Evolutionary conservation across 2,888 invertebrate species (phyloP), one percentile per base, ranked within the genome.

Genomic region (Metopia argyrocephala): DNA sequence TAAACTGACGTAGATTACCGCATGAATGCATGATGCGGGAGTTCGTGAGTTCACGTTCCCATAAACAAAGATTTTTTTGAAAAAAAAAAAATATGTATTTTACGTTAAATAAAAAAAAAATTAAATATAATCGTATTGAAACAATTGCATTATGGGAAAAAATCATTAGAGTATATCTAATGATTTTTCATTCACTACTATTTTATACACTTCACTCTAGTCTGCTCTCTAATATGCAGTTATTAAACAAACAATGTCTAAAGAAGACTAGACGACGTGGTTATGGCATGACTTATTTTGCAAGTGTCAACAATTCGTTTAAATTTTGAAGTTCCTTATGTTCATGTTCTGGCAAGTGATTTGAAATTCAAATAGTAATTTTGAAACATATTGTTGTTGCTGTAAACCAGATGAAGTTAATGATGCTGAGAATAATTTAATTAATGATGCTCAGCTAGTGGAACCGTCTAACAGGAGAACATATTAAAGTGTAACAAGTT

Each of bases 11-110:
- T 76, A 45, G 62, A 65, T 76, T 76, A 71, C 62, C 71, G 79
- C 79, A 68, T 80, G 66, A 80, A 50, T 80, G 76, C 76, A 80
- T 70, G 76, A 54, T 70, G 70, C 64, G 66, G 79, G 75, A 79
- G 70, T 79, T 76, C 79, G 79, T 76, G 79, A 79, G 79, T 76
- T 79, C 76, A 79, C 71, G 57, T 79, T 79, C 79, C 76, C 79
- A 69, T 75, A 66, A 75, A 75, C 65, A 79, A 69, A 78, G 78
- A 78, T 66, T 66, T 48, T n/a, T 20, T 69, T 28, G 12, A 4
- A 52, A 21, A 66, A 52, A n/a, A 31, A 52, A 62, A 64, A 45
- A 66, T n/a, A 74, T 57, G n/a, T n/a, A n/a, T n/a, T n/a, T n/a
- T n/a, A n/a, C n/a, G n/a, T n/a, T n/a, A 61, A 62, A 31, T 1